Base-by-base conservation (phyloP, 1,140 invertebrate species). In the Anadara kagoshimensis region DNA sequence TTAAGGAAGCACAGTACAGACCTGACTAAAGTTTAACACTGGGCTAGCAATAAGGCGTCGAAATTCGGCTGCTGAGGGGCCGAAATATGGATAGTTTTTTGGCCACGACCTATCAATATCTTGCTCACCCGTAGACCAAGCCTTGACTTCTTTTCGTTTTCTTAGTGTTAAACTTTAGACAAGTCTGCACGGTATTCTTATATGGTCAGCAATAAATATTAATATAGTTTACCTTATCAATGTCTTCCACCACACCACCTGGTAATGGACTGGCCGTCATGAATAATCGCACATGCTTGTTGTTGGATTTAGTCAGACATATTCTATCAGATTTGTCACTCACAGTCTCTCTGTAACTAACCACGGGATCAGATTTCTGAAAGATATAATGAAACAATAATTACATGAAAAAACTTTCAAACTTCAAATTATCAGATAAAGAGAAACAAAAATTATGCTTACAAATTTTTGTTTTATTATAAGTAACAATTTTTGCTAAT, bases 211-310 rank as follows among this genome's bases (percentile, higher is more conserved):
- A 36, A 7, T 3, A 2, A 36, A 36, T 36, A 3, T 36, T 36
- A 7, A 36, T 36, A 36, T 36, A 36, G 57, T 61, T 71, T 87
- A 94, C 93, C 75, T 93, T 94, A 85, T 99, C 98, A 89, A 99
- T 99, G 83, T 98, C 98, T 89, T 99, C 97, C 75, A 97, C 91
- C 41, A 99, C 92, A 90, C 97, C 98, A 85, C 99, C 98, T 63
- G 97, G 95, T 95, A 99, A 95, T 20, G 98, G 97, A 58, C 92
- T 89, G 54, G 97, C 96, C 89, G 94, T 98, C 97, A 99, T 98
- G 92, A 96, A 98, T 69, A 99, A 91, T 92, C 98, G 94, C 90
- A 99, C 99, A 91, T 99, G 97, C 91, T 99, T 99, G 92, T 99
- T 99, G 79, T 97, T 97, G 0, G 98, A 99, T 92, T 99, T 99